Conservation (phyloP, 2,888 invertebrate species). For the Pediacus dermestoides region DNA sequence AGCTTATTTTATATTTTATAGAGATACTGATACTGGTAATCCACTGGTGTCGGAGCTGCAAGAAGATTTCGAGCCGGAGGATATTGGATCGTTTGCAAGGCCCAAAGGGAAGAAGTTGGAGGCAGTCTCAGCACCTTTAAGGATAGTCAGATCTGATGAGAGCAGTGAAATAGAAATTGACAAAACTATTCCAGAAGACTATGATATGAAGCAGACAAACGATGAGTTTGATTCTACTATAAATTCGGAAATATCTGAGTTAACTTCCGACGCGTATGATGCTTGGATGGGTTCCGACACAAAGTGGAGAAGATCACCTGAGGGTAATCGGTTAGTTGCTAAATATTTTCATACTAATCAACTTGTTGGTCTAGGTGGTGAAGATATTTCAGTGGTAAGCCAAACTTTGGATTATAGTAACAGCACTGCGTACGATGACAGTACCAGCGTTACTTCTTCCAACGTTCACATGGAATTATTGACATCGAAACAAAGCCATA, state of each 20-base stretch:
- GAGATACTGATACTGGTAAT: slow-evolving; percentile 70
- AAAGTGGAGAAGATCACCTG: slow-evolving; percentile 70
- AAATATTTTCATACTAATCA: not conserved
- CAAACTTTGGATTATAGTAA: slow-evolving; percentile 54
- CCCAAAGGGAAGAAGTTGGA: slow-evolving; percentile 44
- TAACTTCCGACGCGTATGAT: slow-evolving; percentile 53
- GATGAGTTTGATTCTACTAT: slow-evolving; percentile 50
- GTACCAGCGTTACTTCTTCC: slow-evolving; percentile 55
- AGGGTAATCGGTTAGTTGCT: slow-evolving; percentile 54
- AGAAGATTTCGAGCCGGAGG: slow-evolving; percentile 76
- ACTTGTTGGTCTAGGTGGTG: slow-evolving; percentile 42
- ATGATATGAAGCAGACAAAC: slow-evolving; percentile 50
- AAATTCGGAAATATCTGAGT: slow-evolving; percentile 49
- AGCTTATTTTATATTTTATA: slow-evolving; percentile 36
- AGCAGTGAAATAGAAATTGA: slow-evolving; percentile 37
- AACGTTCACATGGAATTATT: slow-evolving; percentile 54
- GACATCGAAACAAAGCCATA: slow-evolving; percentile 56
- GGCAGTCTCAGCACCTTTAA: slow-evolving; percentile 20
- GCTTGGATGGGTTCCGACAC: slow-evolving; percentile 65
- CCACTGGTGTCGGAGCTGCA: slow-evolving; percentile 79
- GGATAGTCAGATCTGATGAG: slow-evolving; percentile 26
- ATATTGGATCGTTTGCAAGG: slow-evolving; percentile 43
- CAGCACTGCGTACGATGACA: slow-evolving; percentile 53
- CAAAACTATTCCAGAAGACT: slow-evolving; percentile 38
- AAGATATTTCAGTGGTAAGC: slow-evolving; percentile 50